These are phyloP conservation scores for Drosophila quasianomalipes DNA, from an alignment of 2,888 invertebrate genomes.

Conservation along the genomic window DNA sequence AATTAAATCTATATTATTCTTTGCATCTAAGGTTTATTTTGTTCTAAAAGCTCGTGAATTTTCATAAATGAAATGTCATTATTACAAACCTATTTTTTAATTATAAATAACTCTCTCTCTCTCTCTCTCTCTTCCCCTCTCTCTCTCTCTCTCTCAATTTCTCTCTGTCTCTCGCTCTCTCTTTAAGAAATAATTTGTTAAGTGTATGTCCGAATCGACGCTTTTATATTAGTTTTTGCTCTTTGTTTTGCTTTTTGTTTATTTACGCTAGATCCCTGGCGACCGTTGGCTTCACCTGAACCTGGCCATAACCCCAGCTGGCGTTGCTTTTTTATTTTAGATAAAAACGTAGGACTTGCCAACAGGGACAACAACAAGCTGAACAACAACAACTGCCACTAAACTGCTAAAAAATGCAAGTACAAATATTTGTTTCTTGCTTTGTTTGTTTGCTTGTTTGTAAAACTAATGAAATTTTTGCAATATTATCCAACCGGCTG, in stretches of 20 bases:
- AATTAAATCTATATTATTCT: background rate
- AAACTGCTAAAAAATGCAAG: constrained; percentile 80
- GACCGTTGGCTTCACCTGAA: constrained; percentile 66
- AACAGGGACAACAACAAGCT: constrained; percentile 38
- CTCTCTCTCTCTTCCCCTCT: fast-evolving
- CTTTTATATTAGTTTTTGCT: constrained; percentile 11
- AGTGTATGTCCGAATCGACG: constrained; percentile 45
- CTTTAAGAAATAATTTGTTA: constrained; percentile 9
- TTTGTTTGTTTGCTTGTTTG: constrained; percentile 80
- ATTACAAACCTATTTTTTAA: background rate
- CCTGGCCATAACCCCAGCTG: constrained; percentile 71
- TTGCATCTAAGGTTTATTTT: background rate
- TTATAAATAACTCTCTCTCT: background rate
- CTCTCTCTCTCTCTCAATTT: too few relatives aligned
- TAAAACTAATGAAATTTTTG: constrained; percentile 79
- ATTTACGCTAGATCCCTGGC: constrained; percentile 69
- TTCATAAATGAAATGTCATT: background rate
- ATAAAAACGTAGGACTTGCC: constrained; percentile 52
- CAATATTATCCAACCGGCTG: constrained; percentile 74
- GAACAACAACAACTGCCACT: constrained; percentile 54
- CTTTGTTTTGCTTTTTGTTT: constrained; percentile 58
- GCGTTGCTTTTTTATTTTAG: constrained; percentile 53
- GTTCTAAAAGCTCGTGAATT: background rate
- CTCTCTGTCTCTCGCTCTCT: background rate
- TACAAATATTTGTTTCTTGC: constrained; percentile 77